Base-by-base conservation (phyloP, 2,113 vertebrate species). In the Nipponia nippon region DNA sequence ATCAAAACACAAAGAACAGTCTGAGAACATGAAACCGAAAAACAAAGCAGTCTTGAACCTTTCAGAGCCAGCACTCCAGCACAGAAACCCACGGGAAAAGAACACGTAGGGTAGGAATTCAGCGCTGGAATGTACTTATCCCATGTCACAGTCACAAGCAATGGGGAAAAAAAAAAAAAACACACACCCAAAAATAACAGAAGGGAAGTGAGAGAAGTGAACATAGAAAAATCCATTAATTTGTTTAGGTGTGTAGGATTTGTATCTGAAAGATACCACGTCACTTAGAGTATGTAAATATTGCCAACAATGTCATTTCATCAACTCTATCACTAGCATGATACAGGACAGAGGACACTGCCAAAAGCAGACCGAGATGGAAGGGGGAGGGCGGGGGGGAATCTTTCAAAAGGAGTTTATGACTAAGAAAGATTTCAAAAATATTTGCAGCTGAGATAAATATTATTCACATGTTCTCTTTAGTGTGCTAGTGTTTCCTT, bases 41-140 rank as follows among this genome's bases (percentile, higher is more conserved):
- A 89, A 93, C 83, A 96, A 90, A 94, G 66, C 67, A 52, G 55
- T 88, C 52, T 80, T 83, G 71, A 87, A 94, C 52, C 76, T 90
- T 95, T 73, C n/a, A 14, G 27, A 89, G 80, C 67, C 34, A 87
- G 87, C 92, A 42, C 75, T 94, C 25, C 23, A 92, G 82, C 44
- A 90, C 5, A 75, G 61, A 96, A 95, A 92, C 81, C 80, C 90
- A 93, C 2, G 1, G 61, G 62, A 83, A 95, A 95, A 94, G 25
- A 92, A 88, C 0, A 0, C 58, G 61, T 75, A 97, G 94, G 80
- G 76, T 42, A 91, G 80, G 93, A 96, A 96, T 96, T 76, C 58
- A 34, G 81, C 26, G 53, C 56, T 83, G 83, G 88, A 89, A 96
- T 88, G 82, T 58, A 69, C 49, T 95, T 83, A 53, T 29, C 40